phyloP scores from a whole-genome alignment of 2,797 vertebrate species.

The Pipistrellus pipistrellus region DNA sequence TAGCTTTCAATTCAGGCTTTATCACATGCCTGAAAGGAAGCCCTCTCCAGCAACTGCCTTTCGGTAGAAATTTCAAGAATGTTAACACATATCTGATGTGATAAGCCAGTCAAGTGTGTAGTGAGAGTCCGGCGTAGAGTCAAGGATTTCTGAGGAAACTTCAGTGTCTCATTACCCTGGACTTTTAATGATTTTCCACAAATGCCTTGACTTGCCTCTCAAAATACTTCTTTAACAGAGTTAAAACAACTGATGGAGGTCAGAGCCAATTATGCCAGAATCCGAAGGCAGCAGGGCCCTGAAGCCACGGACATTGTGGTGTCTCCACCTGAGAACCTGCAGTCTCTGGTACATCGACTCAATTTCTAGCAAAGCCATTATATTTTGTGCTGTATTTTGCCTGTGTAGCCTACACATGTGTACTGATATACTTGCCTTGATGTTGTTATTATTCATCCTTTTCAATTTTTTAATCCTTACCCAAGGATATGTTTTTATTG shows the following conservation, averaged over 20 bases:
- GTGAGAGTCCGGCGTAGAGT: not conserved
- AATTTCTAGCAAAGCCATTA: not conserved
- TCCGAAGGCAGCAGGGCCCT: slow-evolving; percentile 76
- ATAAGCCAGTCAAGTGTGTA: slow-evolving; percentile 27
- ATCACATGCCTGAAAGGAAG: not conserved
- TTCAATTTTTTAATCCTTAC: not conserved
- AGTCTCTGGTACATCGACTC: not conserved
- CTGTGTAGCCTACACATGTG: not conserved
- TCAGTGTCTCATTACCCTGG: not conserved
- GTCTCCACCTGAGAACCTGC: slow-evolving; percentile 46
- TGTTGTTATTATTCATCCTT: not conserved
- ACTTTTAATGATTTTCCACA: slow-evolving; percentile 30
- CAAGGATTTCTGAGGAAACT: not conserved
- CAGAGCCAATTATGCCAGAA: slow-evolving; percentile 84
- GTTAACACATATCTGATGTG: not conserved
- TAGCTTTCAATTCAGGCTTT: slow-evolving; percentile 25
- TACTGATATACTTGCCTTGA: not conserved
- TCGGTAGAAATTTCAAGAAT: slow-evolving; percentile 11
- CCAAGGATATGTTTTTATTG: not conserved
- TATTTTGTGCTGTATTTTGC: not conserved
- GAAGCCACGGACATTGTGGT: slow-evolving; percentile 70
- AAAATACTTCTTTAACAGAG: slow-evolving; percentile 75
- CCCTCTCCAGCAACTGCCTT: not conserved
- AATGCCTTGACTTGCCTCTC: slow-evolving; percentile 28
- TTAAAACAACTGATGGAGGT: slow-evolving; percentile 78